Evolutionary conservation across 2,113 vertebrate species (phyloP).

Genomic region (Hassar affinis): DNA sequence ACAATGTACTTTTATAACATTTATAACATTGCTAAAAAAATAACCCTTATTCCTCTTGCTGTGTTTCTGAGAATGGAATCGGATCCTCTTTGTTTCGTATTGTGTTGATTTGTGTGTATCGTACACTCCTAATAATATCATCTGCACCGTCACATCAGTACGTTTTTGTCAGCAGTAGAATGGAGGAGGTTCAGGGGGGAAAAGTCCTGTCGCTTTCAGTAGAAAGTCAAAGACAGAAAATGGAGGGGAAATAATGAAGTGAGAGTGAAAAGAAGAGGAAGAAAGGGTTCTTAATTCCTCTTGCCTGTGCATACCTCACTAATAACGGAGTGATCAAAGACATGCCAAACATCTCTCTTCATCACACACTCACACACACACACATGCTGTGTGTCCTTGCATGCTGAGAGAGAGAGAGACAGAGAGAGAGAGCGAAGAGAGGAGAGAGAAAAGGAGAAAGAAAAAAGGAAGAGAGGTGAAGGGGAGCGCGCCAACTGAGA

Average conservation of each 20-base stretch:
- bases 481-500: slow-evolving; percentile 47
- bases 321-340: slow-evolving; percentile 62
- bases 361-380: slow-evolving; percentile 39
- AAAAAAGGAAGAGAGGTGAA: slow-evolving; percentile 45
- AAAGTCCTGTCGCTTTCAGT: slow-evolving; percentile 45
- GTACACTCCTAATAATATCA: background rate
- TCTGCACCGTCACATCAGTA: background rate
- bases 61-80: too few species aligned
- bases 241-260: background rate
- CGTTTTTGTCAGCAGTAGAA: background rate
- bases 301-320: slow-evolving; percentile 57
- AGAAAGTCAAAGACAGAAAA: slow-evolving; percentile 52
- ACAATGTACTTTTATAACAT: too few species aligned
- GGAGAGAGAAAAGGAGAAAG: slow-evolving; percentile 37
- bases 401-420: slow-evolving; percentile 42
- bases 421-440: slow-evolving; percentile 31
- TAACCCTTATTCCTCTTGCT: too few species aligned
- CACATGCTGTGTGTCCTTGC: slow-evolving; percentile 37
- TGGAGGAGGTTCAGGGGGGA: background rate
- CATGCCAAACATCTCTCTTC: slow-evolving; percentile 32
- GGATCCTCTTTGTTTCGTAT: too few species aligned
- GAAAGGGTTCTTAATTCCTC: slow-evolving; percentile 49
- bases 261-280: slow-evolving; percentile 37
- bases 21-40: too few species aligned
- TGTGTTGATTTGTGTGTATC: too few species aligned